A percentile compares a stretch with the other conserved stretches of the same genome.
Conservation (phyloP, 2,888 invertebrate genomes). For the Andricus quercusramuli region DNA sequence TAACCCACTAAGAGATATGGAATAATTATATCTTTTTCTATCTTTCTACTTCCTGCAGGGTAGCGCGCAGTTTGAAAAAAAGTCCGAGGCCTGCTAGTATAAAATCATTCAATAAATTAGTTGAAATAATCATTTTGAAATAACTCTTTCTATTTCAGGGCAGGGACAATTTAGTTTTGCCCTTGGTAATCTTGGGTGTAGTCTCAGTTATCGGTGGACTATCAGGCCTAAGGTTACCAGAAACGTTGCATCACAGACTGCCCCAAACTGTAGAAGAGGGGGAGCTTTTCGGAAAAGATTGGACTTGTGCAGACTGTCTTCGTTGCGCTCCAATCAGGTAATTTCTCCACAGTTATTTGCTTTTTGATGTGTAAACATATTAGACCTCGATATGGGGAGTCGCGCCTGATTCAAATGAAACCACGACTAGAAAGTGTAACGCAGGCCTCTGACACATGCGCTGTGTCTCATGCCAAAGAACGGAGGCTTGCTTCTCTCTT, state of each 20-base stretch:
- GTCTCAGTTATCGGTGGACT: slow-evolving; percentile 91
- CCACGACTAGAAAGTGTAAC: no score
- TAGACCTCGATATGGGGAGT: no score
- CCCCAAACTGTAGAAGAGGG: slow-evolving; percentile 94
- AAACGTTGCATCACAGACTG: slow-evolving; percentile 90
- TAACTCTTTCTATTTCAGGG: slow-evolving; percentile 81
- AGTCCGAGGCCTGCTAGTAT: no score
- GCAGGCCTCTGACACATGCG: no score
- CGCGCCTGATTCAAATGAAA: no score
- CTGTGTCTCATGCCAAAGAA: no score
- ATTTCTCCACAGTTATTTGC: slow-evolving; percentile 45
- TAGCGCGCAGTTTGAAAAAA: no score
- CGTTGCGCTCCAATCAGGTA: slow-evolving; percentile 86
- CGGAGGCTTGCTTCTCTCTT: no score
- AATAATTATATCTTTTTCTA: no score
- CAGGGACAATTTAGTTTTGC: slow-evolving; percentile 89
- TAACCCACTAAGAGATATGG: no score
- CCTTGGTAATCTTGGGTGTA: slow-evolving; percentile 90
- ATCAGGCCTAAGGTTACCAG: slow-evolving; percentile 89
- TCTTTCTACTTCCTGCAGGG: no score
- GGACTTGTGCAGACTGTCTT: slow-evolving; percentile 87
- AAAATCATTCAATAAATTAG: background rate
- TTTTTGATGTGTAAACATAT: no score
- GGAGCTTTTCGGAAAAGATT: slow-evolving; percentile 91
- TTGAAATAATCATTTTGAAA: background rate